phyloP scores from a whole-genome alignment of 2,888 invertebrate genomes.

The Idaea straminata region DNA sequence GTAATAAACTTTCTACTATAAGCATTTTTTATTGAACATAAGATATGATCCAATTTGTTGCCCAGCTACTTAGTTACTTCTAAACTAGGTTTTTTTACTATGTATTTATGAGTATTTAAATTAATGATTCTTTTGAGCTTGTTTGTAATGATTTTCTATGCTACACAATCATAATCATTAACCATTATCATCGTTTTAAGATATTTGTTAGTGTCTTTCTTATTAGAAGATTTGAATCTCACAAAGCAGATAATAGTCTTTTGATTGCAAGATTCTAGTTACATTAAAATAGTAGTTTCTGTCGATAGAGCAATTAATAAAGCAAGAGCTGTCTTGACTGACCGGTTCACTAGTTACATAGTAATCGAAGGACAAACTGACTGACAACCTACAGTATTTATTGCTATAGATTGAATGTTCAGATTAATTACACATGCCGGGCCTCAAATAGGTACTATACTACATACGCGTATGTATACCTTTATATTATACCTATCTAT shows the following conservation, averaged over 20 bases:
- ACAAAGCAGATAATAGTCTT: not conserved
- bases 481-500: constrained; percentile 53
- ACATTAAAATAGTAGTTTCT: constrained; percentile 29
- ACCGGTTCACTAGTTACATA: constrained; percentile 57
- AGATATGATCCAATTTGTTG: not conserved
- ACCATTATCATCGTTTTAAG: too few species aligned
- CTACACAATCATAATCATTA: too few species aligned
- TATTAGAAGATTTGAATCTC: not conserved
- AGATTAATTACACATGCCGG: constrained; percentile 67
- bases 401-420: constrained; percentile 67
- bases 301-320: constrained; percentile 56
- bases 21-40: not conserved
- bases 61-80: not conserved
- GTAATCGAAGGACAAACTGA: constrained; percentile 66
- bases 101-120: too few species aligned
- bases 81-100: too few species aligned
- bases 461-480: constrained; percentile 48
- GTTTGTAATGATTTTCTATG: too few species aligned
- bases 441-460: constrained; percentile 31
- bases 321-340: constrained; percentile 42
- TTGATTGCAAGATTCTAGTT: not conserved
- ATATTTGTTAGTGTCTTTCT: not conserved
- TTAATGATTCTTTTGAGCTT: too few species aligned
- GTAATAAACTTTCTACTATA: not conserved
- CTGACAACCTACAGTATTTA: constrained; percentile 64